Base-by-base conservation (phyloP, 1,140 invertebrate species). In the Polypedilum pembai region DNA sequence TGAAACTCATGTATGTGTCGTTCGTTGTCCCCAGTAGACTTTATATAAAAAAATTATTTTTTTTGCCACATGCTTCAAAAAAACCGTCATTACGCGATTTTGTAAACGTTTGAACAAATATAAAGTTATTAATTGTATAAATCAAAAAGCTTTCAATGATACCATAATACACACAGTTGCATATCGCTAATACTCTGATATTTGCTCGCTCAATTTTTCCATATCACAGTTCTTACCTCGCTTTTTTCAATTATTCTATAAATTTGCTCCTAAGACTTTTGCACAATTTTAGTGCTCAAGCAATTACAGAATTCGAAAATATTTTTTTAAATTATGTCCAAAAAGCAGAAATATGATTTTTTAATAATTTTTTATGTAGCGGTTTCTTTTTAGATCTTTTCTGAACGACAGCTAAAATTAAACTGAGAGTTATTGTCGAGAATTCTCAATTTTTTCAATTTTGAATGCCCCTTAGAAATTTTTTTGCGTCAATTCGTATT, bases 301-400 rank as follows among this genome's bases (percentile, higher is more conserved):
- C 8, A 21, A 18, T 20, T 10, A 7, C 8, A 8, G 17, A 69
- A 69, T 10, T 20, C 7, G 17, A 18, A 18, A 18, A 69, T 69
- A 18, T 8, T 5, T 18, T 69, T 18, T 18, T 69, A 20, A 69
- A 18, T 8, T 69, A 10, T 18, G 17, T 18, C 18, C 17, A 69
- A 69, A 69, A 5, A 18, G 65, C 8, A 18, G 65, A 69, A 69
- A 69, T 69, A 69, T 69, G 65, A 69, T 10, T 69, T 20, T 69
- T 69, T 69, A 21, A 69, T 69, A 8, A 69, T 20, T 20, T 69
- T 20, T 20, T 20, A 8, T 33, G 24, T 18, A 20, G 7, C 20
- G 17, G 20, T 18, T 69, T 18, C 7, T 21, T 21, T 69, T 69
- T 69, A 18, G 17, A 18, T 69, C 17, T 18, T n/a, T 20, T 8